Evolutionary conservation across 2,113 vertebrate genomes (phyloP).

Genomic region (Embiotoca jacksoni): DNA sequence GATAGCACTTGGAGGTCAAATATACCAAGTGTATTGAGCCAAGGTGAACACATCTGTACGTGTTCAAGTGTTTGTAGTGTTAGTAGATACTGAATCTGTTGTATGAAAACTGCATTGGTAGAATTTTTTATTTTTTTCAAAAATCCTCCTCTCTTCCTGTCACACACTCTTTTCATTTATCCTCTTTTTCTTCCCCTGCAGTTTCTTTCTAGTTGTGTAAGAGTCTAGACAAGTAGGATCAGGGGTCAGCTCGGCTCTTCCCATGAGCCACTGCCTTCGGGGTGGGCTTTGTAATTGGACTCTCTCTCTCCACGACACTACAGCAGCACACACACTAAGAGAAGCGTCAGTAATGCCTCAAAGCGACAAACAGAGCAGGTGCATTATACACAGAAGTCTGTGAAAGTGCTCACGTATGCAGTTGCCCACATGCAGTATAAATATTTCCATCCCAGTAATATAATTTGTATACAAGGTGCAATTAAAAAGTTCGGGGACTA

Average conservation of each 20-base stretch:
- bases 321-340: slow-evolving; percentile 23
- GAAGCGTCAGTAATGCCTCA: background rate
- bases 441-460: background rate
- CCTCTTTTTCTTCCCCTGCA: background rate
- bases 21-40: slow-evolving; percentile 54
- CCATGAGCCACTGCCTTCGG: slow-evolving; percentile 45
- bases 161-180: slow-evolving; percentile 13
- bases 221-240: slow-evolving; percentile 63
- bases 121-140: slow-evolving; percentile 14
- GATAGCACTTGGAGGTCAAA: slow-evolving; percentile 67
- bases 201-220: slow-evolving; percentile 49
- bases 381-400: slow-evolving; percentile 2
- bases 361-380: slow-evolving; percentile 10
- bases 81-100: slow-evolving; percentile 21
- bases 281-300: slow-evolving; percentile 46
- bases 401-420: background rate
- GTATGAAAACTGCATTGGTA: slow-evolving; percentile 25
- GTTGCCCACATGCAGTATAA: background rate
- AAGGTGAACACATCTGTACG: slow-evolving; percentile 57
- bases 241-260: slow-evolving; percentile 59
- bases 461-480: too few species aligned
- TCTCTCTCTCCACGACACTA: slow-evolving; percentile 23
- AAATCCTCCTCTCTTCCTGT: background rate
- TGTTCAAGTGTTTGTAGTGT: background rate
- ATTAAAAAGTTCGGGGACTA: too few species aligned